phyloP scores from a whole-genome alignment of 2,888 invertebrate genomes.

The Venusia cambrica region DNA sequence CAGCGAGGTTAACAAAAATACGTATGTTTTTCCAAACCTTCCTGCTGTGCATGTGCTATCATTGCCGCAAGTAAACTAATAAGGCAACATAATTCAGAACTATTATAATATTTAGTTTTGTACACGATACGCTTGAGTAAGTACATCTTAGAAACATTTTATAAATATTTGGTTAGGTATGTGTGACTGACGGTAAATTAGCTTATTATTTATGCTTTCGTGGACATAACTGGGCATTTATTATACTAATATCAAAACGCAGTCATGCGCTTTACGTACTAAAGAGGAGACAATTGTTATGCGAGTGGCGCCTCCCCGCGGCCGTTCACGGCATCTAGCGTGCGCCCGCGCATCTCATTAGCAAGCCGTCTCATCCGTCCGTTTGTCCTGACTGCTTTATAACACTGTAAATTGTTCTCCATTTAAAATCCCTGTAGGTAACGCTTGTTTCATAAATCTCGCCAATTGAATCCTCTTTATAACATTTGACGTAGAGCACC shows the following conservation, averaged over 20 bases:
- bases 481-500: slow-evolving; percentile 15
- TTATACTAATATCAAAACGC: slow-evolving; percentile 27
- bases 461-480: slow-evolving; percentile 28
- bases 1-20: too few relatives aligned
- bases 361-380: slow-evolving; percentile 39
- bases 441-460: slow-evolving; percentile 26
- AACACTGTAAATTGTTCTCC: slow-evolving; percentile 56
- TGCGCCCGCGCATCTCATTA: slow-evolving; percentile 51
- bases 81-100: too few relatives aligned
- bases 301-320: slow-evolving; percentile 32
- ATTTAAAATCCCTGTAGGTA: slow-evolving; percentile 38
- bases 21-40: too few relatives aligned
- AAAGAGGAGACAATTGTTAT: slow-evolving; percentile 27
- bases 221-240: slow-evolving; percentile 4
- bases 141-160: too few relatives aligned
- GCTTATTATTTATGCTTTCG: too few relatives aligned
- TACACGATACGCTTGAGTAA: too few relatives aligned
- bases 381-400: slow-evolving; percentile 57
- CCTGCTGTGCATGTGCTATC: too few relatives aligned
- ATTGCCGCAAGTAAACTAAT: too few relatives aligned
- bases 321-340: slow-evolving; percentile 32
- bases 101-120: too few relatives aligned
- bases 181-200: too few relatives aligned
- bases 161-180: too few relatives aligned
- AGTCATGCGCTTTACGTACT: slow-evolving; percentile 19